phyloP scores from a whole-genome alignment of 2,797 vertebrate species.

The Clarias pachynema region DNA sequence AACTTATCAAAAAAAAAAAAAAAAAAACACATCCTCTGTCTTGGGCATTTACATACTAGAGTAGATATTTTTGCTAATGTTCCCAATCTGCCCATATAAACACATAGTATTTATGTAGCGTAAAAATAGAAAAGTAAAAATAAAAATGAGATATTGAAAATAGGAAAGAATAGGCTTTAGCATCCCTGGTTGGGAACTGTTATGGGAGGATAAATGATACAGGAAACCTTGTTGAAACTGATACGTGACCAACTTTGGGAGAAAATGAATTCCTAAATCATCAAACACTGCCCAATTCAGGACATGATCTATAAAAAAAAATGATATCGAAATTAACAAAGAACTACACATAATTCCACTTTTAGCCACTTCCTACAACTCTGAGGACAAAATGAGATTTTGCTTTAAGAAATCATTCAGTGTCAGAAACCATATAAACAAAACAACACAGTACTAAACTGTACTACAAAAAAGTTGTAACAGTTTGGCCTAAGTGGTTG shows the following conservation, averaged over 20 bases:
- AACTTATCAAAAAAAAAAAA: not conserved
- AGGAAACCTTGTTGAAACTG: not conserved
- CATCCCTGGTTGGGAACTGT: not conserved
- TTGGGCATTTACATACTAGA: not conserved
- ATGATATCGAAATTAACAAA: not conserved
- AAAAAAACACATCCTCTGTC: slow-evolving; percentile 3
- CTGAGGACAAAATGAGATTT: not conserved
- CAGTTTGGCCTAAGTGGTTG: not conserved
- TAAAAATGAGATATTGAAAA: not conserved
- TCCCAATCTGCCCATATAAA: not conserved
- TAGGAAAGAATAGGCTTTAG: not conserved
- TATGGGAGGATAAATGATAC: not conserved
- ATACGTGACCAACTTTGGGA: not conserved
- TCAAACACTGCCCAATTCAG: not conserved
- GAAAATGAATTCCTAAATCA: not conserved
- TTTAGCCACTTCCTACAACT: not conserved
- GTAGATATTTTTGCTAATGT: not conserved
- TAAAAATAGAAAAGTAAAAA: not conserved
- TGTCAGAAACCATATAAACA: not conserved
- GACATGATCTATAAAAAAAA: not conserved
- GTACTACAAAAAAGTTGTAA: not conserved
- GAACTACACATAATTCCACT: not conserved
- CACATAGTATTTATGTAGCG: not conserved
- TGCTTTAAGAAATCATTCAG: not conserved
- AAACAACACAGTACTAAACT: not conserved